Base-by-base conservation (phyloP, 2,797 vertebrate species). In the Sphaeramia orbicularis region DNA sequence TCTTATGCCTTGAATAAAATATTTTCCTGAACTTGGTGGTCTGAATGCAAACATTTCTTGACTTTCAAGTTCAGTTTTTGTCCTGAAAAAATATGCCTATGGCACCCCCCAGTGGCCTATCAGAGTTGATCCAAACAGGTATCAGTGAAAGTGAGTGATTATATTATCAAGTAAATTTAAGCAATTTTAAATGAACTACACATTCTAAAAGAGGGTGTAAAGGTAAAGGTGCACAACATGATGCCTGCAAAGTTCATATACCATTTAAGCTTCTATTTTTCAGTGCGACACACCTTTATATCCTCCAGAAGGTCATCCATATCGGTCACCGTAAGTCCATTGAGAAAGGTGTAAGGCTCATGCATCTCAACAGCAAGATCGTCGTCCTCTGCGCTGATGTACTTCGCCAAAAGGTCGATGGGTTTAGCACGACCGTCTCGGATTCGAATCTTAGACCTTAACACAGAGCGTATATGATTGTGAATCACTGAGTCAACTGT, bases 331-430 rank as follows among this genome's bases (percentile, higher is more conserved):
- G 98, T 99, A n/a, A 99, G 94, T 27, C 97, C 98, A 0, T 96
- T 99, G 57, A 99, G 95, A 75, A 99, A 99, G 0, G 97, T 99
- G 74, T 99, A 99, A 0, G 98, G 98, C 63, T 99, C 98, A 0
- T 99, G 98, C 98, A 99, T 99, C 90, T 99, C 97, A 76, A 99
- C 97, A 0, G 97, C 96, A 58, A 99, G 90, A 86, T 99, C 98
- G 0, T 99, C 98, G 0, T 99, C 98, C 78, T 99, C 98, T 0
- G 97, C 96, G 0, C 97, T 98, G 92, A 99, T 99, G 88, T 99
- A 99, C 84, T 99, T 99, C 0, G 98, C 98, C 86, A 99, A 78
- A 47, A 99, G 95, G 79, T 99, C 98, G 0, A 99, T 99, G 18
- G 98, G 98, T 47, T 99, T 99, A 0, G 98, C 98, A 0, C 98